Base-by-base conservation (phyloP, 1,140 invertebrate genomes). In the Drosophila triauraria region DNA sequence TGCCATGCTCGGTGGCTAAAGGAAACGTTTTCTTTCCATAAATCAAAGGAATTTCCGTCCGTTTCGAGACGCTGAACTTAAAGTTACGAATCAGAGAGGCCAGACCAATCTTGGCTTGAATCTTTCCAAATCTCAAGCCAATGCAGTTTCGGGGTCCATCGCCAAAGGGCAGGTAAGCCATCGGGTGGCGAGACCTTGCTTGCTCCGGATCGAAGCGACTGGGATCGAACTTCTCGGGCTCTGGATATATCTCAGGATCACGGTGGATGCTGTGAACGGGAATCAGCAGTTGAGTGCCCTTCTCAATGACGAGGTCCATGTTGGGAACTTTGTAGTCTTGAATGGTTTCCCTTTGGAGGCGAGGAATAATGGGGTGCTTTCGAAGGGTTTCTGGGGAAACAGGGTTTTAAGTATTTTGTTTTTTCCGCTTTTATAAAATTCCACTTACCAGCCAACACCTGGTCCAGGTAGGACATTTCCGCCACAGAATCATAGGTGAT, bases 121-220 rank as follows among this genome's bases (percentile, higher is more conserved):
- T 93, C 27, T 91, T 72, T 0, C 93, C 94, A 78, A 94, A 94
- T 7, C 94, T 69, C 61, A 85, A 84, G 92, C 95, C 96, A 67
- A 96, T 95, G 81, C 96, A 96, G 81, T 95, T 95, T 4, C 96
- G 93, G 9, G 94, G 95, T 20, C 96, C 96, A 75, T 95, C 95
- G 0, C 95, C 95, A 88, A 97, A 97, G 7, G 96, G 95, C 48
- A 97, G 82, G 82, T 94, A 96, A 13, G 93, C 71, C 86, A 93
- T 95, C 0, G 91, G 93, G 54, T 93, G 93, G 46, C 95, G 92
- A 5, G 83, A 79, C 25, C 84, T 82, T 0, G 87, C 56, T 62
- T 93, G 93, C 56, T 95, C 93, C 0, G 93, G 79, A 13, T 78
- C 92, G 63, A 95, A 96, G 46, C 95, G 83, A 50, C 95, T 94